Percentiles rank a stretch among this genome's conserved stretches.
Conservation (phyloP, 2,113 vertebrate genomes). For the Melanerpes aurifrons region DNA sequence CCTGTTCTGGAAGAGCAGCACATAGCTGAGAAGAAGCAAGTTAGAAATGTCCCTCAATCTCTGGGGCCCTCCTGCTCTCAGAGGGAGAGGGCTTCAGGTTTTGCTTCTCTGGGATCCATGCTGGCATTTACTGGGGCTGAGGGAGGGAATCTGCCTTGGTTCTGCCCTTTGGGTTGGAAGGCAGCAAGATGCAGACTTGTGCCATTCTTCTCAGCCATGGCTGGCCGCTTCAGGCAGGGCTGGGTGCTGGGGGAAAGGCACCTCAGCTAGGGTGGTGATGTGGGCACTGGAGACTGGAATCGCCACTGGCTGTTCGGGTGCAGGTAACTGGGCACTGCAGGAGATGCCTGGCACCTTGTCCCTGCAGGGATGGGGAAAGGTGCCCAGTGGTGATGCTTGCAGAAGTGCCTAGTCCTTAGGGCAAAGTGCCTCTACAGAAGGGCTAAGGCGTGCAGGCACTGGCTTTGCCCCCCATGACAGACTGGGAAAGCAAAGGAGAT, state of each 20-base stretch:
- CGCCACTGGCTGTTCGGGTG: not conserved
- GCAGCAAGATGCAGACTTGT: not conserved
- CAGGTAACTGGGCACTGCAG: constrained; percentile 40
- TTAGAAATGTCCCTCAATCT: not conserved
- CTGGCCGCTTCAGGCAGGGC: constrained; percentile 51
- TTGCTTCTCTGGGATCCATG: not conserved
- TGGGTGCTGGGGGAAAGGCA: constrained; percentile 7
- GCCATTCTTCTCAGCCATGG: constrained; percentile 44
- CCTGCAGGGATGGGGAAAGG: not conserved
- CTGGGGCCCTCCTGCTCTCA: not conserved
- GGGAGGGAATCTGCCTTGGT: not conserved
- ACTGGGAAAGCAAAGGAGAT: constrained; percentile 39
- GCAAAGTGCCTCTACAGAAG: not conserved
- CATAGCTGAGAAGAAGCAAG: constrained; percentile 54
- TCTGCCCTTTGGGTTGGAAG: not conserved
- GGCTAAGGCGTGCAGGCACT: not conserved
- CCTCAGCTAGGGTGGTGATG: not conserved
- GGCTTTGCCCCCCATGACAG: constrained; percentile 3
- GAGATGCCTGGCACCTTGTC: not conserved
- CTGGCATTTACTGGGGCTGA: not conserved
- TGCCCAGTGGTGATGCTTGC: not conserved
- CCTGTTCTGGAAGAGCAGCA: constrained; percentile 49
- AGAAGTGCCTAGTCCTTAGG: not conserved
- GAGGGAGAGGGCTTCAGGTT: not conserved
- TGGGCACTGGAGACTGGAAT: constrained; percentile 39